Base-by-base conservation (phyloP, 1,140 invertebrate genomes). In the Drosophila carrolli region DNA sequence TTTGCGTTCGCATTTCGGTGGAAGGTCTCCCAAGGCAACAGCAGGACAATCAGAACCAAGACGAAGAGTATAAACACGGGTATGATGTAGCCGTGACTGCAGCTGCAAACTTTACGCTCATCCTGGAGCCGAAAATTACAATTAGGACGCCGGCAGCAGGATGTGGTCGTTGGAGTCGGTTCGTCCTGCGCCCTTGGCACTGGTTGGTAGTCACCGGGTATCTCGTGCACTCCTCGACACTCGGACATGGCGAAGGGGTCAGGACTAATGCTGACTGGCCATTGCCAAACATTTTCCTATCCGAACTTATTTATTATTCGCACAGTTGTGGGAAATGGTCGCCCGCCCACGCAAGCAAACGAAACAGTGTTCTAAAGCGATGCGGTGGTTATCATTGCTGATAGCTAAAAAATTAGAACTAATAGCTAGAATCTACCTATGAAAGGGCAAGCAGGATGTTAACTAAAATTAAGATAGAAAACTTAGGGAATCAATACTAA, bases 1-100 rank as follows among this genome's bases (percentile, higher is more conserved):
- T 67, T 85, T 47, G 48, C 56, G 23, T 48, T 66, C 38, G 58
- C 51, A 16, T 65, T 54, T n/a, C 59, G 48, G 47, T 89, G 74
- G n/a, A 81, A 27, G 27, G 83, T 89, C 38, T 88, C 77, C 81
- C 68, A 90, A 19, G 84, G 84, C 68, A 90, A 85, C 68, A 89
- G 41, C 9, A 89, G 77, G 8, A 89, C 81, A 61, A 90, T 78
- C 51, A 89, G 38, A 3, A 89, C 84, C 32, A 89, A 70, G 40
- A 90, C 66, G 59, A 89, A 85, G 7, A 89, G 57, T 44, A 89
- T 75, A 5, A 89, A 50, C 8, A 89, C 71, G 14, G 84, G 85
- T 62, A 89, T 78, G 11, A 89, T 85, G 41, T 89, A 89, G 53
- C 77, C 66, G 35, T 89, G 85, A 0, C 55, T 71, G 37, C 75